A percentile compares a stretch with the other conserved stretches of the same genome.
Evolutionary conservation across 2,113 vertebrate genomes (phyloP).

Genomic region (Pluvianellus socialis): DNA sequence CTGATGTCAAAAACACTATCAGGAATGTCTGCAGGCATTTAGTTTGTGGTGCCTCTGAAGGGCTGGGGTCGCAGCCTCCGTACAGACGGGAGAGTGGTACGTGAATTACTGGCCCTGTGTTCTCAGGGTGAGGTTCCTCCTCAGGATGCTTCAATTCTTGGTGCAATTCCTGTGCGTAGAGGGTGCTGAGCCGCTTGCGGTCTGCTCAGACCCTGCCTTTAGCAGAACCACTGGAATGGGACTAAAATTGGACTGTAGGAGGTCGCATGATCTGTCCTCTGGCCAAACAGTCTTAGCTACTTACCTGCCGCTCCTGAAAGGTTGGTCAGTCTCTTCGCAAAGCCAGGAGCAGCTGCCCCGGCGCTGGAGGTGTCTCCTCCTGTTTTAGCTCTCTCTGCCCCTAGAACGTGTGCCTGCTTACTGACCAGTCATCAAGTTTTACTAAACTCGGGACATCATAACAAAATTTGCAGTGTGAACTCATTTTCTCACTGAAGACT

Average conservation of each 20-base stretch:
- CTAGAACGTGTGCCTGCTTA: fast-evolving
- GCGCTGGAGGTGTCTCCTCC: neutral
- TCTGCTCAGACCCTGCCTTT: neutral
- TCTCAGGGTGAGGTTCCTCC: neutral
- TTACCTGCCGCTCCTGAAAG: neutral
- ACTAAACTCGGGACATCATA: neutral
- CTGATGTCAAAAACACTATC: neutral
- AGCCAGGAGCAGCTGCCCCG: neutral
- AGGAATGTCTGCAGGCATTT: neutral
- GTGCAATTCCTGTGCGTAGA: neutral
- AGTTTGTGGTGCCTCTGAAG: neutral
- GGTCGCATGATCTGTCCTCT: neutral
- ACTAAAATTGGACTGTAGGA: neutral
- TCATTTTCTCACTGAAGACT: neutral
- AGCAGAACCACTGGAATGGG: neutral
- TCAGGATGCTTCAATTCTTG: neutral
- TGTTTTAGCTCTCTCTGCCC: neutral
- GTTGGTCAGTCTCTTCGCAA: neutral
- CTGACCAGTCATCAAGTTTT: neutral
- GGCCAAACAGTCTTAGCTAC: neutral
- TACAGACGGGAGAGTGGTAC: fast-evolving
- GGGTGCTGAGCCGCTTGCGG: neutral
- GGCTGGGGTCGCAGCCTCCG: neutral
- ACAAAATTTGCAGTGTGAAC: neutral
- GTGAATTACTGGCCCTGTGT: neutral